Base-by-base conservation (phyloP, 2,888 invertebrate genomes). In the Conistra vaccinii region DNA sequence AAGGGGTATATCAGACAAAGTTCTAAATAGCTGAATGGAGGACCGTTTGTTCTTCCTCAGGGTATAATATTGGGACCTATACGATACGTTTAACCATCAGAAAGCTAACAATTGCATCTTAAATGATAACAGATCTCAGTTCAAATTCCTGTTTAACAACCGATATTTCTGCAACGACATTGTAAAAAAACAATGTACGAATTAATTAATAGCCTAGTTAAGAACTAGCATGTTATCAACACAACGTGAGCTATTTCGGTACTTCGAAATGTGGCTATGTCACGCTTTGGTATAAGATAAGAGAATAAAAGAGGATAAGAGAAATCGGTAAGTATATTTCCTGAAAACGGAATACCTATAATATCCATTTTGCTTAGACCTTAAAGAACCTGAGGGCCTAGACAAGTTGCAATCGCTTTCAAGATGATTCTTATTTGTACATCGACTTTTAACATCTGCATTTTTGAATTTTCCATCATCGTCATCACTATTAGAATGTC, bases 61-160 rank as follows among this genome's bases (percentile, higher is more conserved):
- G 72, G 72, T n/a, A 45, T 14, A 45, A 78, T 53, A 65, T 29
- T 72, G n/a, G 53, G 60, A 29, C 63, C 60, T 60, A 5, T 12
- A 32, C 20, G 6, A 20, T 20, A 48, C 48, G 48, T 2, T 48
- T 58, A 14, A 58, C 23, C 1, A 51, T 14, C 35, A 48, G 4
- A 39, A 60, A 42, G 17, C 26, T 26, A 23, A 7, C 26, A 63
- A 45, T 12, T 29, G 26, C 10, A 7, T 35, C 29, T n/a, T n/a
- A 45, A 10, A 35, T 29, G 3, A 32, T 26, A 73, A 29, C 12
- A 20, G 2, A 23, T 39, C 17, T 29, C n/a, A 29, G 23, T 45
- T 20, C 20, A 42, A 67, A 29, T 65, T 39, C 5, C 5, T 45
- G 12, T 74, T 45, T 26, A 51, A 10, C 5, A 29, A 6, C 17